phyloP scores from a whole-genome alignment of 2,797 vertebrate genomes.

The Spea hammondii region DNA sequence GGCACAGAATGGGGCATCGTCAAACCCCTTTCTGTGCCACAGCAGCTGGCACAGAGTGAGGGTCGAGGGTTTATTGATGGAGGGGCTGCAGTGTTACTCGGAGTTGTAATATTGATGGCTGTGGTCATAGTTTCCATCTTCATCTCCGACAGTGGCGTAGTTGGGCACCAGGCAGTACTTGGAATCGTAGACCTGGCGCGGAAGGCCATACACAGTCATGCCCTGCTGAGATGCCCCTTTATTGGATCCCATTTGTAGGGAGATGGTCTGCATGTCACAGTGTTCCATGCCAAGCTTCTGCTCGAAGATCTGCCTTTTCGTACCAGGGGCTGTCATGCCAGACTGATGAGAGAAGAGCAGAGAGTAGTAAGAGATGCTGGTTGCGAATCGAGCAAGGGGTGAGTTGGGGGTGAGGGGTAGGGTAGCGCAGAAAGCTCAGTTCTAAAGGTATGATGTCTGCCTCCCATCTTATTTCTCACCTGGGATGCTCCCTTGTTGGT shows the following conservation, averaged over 20 bases:
- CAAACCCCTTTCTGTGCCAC: slow-evolving; percentile 31
- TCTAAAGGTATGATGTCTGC: too few species aligned
- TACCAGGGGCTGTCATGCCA: slow-evolving; percentile 92
- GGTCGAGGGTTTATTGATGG: neutral
- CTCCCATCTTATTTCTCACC: slow-evolving; percentile 63
- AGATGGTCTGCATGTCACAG: slow-evolving; percentile 83
- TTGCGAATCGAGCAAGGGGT: too few species aligned
- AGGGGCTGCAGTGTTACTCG: slow-evolving; percentile 61
- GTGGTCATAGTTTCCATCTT: slow-evolving; percentile 73
- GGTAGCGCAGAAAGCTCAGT: neutral
- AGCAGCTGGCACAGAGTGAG: slow-evolving; percentile 38
- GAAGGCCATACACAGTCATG: slow-evolving; percentile 90
- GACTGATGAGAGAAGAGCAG: slow-evolving; percentile 64
- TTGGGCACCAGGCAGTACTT: slow-evolving; percentile 82
- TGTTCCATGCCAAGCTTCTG: slow-evolving; percentile 86
- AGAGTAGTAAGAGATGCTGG: neutral
- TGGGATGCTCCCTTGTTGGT: slow-evolving; percentile 95
- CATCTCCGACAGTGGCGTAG: slow-evolving; percentile 68
- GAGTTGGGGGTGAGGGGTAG: too few species aligned
- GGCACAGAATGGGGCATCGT: slow-evolving; percentile 27
- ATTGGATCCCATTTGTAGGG: slow-evolving; percentile 96
- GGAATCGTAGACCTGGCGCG: slow-evolving; percentile 88
- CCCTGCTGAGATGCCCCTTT: slow-evolving; percentile 89
- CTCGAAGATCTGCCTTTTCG: slow-evolving; percentile 91
- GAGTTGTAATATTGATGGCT: slow-evolving; percentile 79